These are phyloP conservation scores for Epinotia nisella DNA, from an alignment of 2,888 invertebrate genomes.

Conservation along the genomic window DNA sequence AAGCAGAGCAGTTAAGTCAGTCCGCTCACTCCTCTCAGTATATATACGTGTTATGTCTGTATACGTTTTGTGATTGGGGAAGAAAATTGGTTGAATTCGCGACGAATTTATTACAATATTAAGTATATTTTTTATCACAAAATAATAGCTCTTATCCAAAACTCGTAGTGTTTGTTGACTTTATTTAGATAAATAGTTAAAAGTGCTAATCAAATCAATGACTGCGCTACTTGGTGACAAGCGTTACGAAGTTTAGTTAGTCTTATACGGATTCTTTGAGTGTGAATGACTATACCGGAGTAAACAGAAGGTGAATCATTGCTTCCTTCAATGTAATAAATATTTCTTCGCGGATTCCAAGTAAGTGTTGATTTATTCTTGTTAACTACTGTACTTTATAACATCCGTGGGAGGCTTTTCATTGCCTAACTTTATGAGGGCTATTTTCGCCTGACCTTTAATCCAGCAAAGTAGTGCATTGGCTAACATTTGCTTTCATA, in stretches of 20 bases:
- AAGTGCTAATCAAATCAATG: conserved; percentile 37
- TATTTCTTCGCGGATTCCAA: conserved; percentile 21
- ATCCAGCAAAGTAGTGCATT: conserved; percentile 17
- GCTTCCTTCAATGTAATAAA: conserved; percentile 22
- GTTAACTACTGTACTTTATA: background rate
- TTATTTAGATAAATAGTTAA: conserved; percentile 8
- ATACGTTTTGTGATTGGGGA: conserved; percentile 13
- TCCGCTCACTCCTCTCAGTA: no score
- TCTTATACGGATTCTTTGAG: conserved; percentile 34
- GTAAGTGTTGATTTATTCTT: conserved; percentile 31
- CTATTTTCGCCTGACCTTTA: conserved; percentile 41
- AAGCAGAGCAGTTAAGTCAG: background rate
- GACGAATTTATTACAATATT: background rate
- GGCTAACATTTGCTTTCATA: conserved; percentile 12
- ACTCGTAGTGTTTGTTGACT: background rate
- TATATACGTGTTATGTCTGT: no score
- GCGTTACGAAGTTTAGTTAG: conserved; percentile 38
- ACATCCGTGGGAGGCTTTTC: conserved; percentile 18
- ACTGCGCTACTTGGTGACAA: conserved; percentile 40
- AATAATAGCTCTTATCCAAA: background rate
- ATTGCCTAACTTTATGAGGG: conserved; percentile 15
- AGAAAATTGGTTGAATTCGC: background rate
- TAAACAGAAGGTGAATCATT: conserved; percentile 45
- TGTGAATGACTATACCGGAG: conserved; percentile 39
- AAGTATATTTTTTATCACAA: background rate